Base-by-base conservation (phyloP, 2,797 vertebrate species). In the Vespertilio murinus region DNA sequence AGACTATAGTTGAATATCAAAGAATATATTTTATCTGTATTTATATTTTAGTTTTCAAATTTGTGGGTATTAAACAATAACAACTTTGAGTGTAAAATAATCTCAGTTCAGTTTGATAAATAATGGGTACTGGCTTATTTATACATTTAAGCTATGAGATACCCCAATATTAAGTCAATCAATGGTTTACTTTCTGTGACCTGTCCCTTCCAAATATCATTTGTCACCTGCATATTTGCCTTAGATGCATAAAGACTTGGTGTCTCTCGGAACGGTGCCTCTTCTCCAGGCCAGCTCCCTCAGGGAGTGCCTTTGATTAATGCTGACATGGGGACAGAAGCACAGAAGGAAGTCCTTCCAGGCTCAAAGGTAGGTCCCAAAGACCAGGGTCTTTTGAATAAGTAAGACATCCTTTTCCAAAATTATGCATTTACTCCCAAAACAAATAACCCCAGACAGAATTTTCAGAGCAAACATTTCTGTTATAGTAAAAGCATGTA, bases 31-130 rank as follows among this genome's bases (percentile, higher is more conserved):
- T 88, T 95, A 54, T 54, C 59, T 54, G 9, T 88, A 33, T 17
- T 83, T 75, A 64, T 64, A 82, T 35, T 90, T 95, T 56, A 64
- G 35, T 94, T 97, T 92, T 33, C 33, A 82, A 90, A 74, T 67
- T n/a, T 42, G 85, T 86, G 6, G n/a, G 49, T 83, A 56, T 35
- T 87, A 65, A 86, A 45, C 33, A 70, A 86, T 2, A 77, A 33
- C 11, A 86, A 78, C 3, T 87, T 33, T 84, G 52, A 49, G 7
- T 84, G 4, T 70, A 69, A 90, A 92, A 70, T 22, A 59, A 92
- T 49, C 2, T 85, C 28, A 75, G 8, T 93, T 65, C 35, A 78
- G n/a, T 81, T 94, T 70, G 18, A 56, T 91, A 69, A 90, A 40
- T 49, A 70, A 79, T 10, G 22, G 3, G 8, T 10, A 65, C 45